These are phyloP conservation scores for Manis pentadactyla DNA, from an alignment of 2,797 vertebrate species.

Conservation along the genomic window DNA sequence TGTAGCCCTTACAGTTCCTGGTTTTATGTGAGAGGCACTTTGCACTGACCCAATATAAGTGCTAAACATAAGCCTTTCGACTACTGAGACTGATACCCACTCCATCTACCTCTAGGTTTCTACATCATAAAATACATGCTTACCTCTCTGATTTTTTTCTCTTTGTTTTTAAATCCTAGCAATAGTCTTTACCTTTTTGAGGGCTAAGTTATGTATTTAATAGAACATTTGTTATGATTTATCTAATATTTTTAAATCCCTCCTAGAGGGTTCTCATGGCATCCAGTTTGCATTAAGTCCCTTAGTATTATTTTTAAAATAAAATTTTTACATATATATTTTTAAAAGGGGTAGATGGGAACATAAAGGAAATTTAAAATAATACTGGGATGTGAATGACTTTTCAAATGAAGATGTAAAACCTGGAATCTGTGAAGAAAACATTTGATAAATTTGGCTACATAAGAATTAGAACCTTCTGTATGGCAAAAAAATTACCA, in stretches of 20 bases:
- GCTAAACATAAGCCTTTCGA: background rate
- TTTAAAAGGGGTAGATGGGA: background rate
- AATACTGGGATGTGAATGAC: background rate
- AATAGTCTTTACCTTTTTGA: background rate
- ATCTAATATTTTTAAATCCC: background rate
- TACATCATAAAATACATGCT: background rate
- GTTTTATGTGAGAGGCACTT: background rate
- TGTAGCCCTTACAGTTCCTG: background rate
- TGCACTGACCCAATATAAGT: background rate
- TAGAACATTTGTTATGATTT: background rate
- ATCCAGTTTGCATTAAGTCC: background rate
- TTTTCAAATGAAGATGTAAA: conserved; percentile 28
- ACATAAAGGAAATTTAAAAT: background rate
- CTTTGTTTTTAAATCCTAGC: background rate
- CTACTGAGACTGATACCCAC: background rate
- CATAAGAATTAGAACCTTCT: conserved; percentile 55
- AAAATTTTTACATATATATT: background rate
- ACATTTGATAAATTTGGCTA: conserved; percentile 42
- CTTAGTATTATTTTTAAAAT: conserved; percentile 49
- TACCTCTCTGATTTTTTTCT: background rate
- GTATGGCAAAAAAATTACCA: background rate
- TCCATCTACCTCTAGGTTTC: background rate
- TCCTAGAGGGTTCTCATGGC: background rate
- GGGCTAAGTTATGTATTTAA: background rate
- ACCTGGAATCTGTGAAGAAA: background rate